Conservation (phyloP, 2,113 vertebrate genomes). For the Ochotona princeps region DNA sequence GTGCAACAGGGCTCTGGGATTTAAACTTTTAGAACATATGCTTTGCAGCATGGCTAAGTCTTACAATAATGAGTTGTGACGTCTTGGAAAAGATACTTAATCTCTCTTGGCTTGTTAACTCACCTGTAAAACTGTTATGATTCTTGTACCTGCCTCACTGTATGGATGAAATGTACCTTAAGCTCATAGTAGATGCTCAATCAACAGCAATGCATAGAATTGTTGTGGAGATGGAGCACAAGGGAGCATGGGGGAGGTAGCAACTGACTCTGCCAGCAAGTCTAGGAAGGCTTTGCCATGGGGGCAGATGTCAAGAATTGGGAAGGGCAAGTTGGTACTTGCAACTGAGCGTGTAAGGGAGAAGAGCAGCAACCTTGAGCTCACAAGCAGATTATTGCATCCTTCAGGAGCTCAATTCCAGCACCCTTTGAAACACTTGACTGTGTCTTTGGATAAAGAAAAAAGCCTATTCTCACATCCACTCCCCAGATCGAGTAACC, state of each 20-base stretch:
- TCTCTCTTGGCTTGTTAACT: slow-evolving; percentile 24
- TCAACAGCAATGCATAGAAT: not conserved
- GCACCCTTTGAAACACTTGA: slow-evolving; percentile 29
- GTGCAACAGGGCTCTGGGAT: not conserved
- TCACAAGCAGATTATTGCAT: not conserved
- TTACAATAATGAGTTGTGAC: not conserved
- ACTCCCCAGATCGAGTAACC: not conserved
- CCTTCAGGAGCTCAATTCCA: not conserved
- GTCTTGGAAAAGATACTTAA: not conserved
- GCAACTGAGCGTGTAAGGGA: not conserved
- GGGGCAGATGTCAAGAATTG: not conserved
- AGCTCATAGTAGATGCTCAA: not conserved
- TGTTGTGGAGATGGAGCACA: not conserved
- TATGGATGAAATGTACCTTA: not conserved
- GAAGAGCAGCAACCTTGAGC: not conserved
- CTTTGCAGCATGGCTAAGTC: not conserved
- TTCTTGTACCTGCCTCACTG: not conserved
- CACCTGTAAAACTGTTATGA: not conserved
- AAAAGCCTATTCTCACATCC: not conserved
- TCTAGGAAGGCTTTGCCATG: not conserved
- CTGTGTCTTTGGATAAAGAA: not conserved
- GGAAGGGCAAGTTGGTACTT: not conserved
- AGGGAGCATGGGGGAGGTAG: not conserved
- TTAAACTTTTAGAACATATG: not conserved
- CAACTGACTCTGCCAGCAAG: not conserved